Base-by-base conservation (phyloP, 2,113 vertebrate species). In the Dromas ardeola region DNA sequence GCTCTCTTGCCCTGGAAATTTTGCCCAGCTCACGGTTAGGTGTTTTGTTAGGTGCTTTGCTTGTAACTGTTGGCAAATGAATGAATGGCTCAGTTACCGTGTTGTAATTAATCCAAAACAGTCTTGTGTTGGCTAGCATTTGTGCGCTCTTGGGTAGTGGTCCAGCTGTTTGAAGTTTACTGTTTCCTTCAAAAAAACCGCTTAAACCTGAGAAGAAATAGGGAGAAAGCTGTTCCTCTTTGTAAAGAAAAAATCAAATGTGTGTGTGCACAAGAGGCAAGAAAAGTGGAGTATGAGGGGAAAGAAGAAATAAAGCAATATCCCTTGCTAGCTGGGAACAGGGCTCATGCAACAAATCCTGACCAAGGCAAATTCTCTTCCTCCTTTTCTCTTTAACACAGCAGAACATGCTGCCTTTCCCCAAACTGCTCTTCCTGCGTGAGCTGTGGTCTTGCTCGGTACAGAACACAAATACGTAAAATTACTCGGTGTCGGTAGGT, bases 61-160 rank as follows among this genome's bases (percentile, higher is more conserved):
- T 19, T 58, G 2, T 23, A 53, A 43, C 19, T 62, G 21, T 53
- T 52, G 56, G 53, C n/a, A 55, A 73, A 38, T 66, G 15, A 52
- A 43, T 42, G 23, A 38, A 45, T 0, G 5, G 4, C n/a, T 86
- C 0, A 0, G 4, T 82, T 78, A 52, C 38, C 4, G 3, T 26
- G 10, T 27, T 73, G 49, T 43, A n/a, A 43, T 74, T 78, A 58
- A 63, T 61, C 21, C 45, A n/a, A 7, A 86, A 1, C 1, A 3
- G 8, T 53, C 34, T 67, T 84, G n/a, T 4, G 2, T 43, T 74
- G 52, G 42, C 26, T 42, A 20, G 38, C 9, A 25, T 47, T 86
- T 91, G 18, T 2, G 0, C 2, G 1, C 7, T 81, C 17, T 56
- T 45, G 49, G 16, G 19, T 71, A 45, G 6, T 52, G 21, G 13